These are phyloP conservation scores for Drosophila melanocephala DNA, from an alignment of 2,888 invertebrate species.

Conservation along the genomic window DNA sequence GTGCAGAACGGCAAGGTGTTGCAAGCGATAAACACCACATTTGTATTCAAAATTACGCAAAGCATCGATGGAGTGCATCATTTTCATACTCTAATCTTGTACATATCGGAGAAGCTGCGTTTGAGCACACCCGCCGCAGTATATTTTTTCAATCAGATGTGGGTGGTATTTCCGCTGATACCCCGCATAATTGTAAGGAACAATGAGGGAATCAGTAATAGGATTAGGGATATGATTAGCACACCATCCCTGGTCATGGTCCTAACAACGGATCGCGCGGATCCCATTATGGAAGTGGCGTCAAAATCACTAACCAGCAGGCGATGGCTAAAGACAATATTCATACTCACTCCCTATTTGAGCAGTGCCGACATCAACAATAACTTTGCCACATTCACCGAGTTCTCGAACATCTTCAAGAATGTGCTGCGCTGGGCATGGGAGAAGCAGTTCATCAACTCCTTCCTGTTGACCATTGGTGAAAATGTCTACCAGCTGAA, in stretches of 20 bases:
- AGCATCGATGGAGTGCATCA: constrained; percentile 54
- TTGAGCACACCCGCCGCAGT: constrained; percentile 25
- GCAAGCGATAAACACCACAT: constrained; percentile 46
- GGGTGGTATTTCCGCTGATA: constrained; percentile 56
- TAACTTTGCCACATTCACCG: constrained; percentile 25
- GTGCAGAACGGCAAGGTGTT: not conserved
- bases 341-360: constrained; percentile 66
- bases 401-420: constrained; percentile 40
- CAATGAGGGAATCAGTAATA: constrained; percentile 11
- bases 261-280: constrained; percentile 66
- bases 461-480: constrained; percentile 65
- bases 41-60: constrained; percentile 62
- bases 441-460: constrained; percentile 71
- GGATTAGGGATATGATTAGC: constrained; percentile 66
- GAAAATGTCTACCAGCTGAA: constrained; percentile 64
- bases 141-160: constrained; percentile 65
- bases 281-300: constrained; percentile 78
- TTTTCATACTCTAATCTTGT: constrained; percentile 77
- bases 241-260: constrained; percentile 71
- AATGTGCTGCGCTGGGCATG: constrained; percentile 67
- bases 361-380: constrained; percentile 25
- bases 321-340: constrained; percentile 74
- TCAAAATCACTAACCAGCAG: constrained; percentile 56
- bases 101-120: constrained; percentile 71
- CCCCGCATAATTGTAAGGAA: constrained; percentile 60